phyloP scores from a whole-genome alignment of 1,140 invertebrate genomes.

The Drosophila auraria region DNA sequence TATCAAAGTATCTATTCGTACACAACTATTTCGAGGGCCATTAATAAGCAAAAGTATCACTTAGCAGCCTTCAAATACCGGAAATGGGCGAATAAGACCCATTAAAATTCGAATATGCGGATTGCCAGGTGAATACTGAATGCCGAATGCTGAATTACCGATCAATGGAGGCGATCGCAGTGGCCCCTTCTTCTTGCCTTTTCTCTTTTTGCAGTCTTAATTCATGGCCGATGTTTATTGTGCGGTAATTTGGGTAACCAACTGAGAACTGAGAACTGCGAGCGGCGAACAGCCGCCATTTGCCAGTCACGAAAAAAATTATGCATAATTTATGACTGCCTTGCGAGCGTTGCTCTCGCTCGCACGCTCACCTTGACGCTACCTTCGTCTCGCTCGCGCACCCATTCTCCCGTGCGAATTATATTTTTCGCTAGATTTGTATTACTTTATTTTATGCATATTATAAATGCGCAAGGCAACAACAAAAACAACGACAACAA shows the following conservation, averaged over 20 bases:
- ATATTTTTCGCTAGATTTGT: constrained; percentile 56
- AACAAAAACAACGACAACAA: constrained; percentile 53
- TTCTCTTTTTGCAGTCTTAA: not conserved
- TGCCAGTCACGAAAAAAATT: constrained; percentile 75
- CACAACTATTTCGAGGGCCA: constrained; percentile 20
- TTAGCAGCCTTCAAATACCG: constrained; percentile 24
- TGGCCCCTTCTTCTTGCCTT: not conserved
- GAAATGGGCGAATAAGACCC: constrained; percentile 23
- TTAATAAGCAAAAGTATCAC: constrained; percentile 36
- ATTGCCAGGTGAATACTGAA: constrained; percentile 33
- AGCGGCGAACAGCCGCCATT: constrained; percentile 59
- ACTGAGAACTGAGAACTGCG: constrained; percentile 25
- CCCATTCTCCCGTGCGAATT: constrained; percentile 13
- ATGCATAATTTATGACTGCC: constrained; percentile 81
- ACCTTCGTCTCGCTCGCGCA: constrained; percentile 31
- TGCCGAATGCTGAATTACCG: constrained; percentile 9
- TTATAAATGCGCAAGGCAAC: constrained; percentile 67
- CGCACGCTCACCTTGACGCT: constrained; percentile 31
- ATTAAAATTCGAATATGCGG: constrained; percentile 28
- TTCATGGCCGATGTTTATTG: constrained; percentile 63
- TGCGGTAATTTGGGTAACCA: constrained; percentile 50
- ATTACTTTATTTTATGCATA: constrained; percentile 73
- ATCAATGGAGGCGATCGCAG: constrained; percentile 21
- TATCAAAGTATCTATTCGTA: not conserved
- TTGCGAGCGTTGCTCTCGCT: constrained; percentile 45